Evolutionary conservation across 2,888 invertebrate species (phyloP).

Genomic region (Pediacus dermestoides): DNA sequence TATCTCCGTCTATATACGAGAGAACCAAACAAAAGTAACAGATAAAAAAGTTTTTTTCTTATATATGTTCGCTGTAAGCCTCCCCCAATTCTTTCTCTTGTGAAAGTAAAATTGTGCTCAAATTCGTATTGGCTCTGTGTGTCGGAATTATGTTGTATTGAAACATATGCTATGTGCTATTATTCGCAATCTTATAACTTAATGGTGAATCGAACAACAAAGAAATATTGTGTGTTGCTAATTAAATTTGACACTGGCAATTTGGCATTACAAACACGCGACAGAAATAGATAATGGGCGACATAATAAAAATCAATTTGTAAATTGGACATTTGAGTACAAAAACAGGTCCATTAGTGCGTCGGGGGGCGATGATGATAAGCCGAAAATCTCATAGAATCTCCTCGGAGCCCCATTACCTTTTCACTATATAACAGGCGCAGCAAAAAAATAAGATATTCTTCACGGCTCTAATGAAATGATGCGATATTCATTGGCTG

Average conservation of each 20-base stretch:
- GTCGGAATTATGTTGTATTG: no score
- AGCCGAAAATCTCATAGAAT: conserved; percentile 1
- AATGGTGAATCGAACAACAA: no score
- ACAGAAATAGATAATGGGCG: no score
- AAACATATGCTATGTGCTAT: no score
- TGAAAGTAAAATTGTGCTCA: no score
- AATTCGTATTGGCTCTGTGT: no score
- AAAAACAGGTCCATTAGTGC: conserved; percentile 3
- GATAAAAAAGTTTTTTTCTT: conserved; percentile 13
- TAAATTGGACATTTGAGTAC: conserved; percentile 4
- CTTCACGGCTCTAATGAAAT: conserved; percentile 27
- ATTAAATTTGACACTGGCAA: no score
- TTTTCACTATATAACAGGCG: conserved; percentile 1
- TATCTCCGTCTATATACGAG: conserved; percentile 22
- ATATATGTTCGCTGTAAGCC: conserved; percentile 11
- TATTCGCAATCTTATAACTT: no score
- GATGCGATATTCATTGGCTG: conserved; percentile 41
- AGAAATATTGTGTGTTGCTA: no score
- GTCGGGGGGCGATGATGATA: no score
- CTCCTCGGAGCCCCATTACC: neutral
- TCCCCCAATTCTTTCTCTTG: no score
- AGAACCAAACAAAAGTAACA: conserved; percentile 15
- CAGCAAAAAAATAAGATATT: conserved; percentile 1
- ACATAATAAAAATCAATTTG: conserved; percentile 6
- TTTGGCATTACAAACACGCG: no score